Conservation (phyloP, 1,140 invertebrate species). For the Venustaconcha ellipsiformis region DNA sequence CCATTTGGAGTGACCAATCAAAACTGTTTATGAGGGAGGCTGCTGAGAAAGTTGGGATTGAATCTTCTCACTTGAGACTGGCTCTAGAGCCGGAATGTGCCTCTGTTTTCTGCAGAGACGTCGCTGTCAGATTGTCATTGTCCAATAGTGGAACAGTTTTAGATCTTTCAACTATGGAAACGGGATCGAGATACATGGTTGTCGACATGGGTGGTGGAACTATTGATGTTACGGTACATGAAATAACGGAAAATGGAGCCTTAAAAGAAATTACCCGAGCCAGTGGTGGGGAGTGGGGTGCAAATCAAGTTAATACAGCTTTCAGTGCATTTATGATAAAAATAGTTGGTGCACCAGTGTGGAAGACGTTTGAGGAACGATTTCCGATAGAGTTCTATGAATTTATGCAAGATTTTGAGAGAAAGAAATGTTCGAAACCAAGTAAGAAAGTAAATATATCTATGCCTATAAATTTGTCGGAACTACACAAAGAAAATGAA, state of each 20-base stretch:
- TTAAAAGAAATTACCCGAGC: conserved; percentile 11
- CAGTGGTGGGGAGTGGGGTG: conserved; percentile 13
- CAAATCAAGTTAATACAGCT: conserved; percentile 2
- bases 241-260: neutral
- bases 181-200: conserved; percentile 9
- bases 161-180: conserved; percentile 1
- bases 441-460: neutral
- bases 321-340: conserved; percentile 7
- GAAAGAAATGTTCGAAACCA: conserved; percentile 20
- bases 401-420: conserved; percentile 11
- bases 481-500: conserved; percentile 12
- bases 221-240: conserved; percentile 8
- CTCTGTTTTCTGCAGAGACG: conserved; percentile 6
- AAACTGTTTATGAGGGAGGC: conserved; percentile 10
- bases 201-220: conserved; percentile 20
- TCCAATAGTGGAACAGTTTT: neutral
- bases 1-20: conserved; percentile 1
- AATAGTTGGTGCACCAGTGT: conserved; percentile 10
- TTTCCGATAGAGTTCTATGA: conserved; percentile 12
- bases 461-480: neutral
- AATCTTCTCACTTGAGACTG: neutral
- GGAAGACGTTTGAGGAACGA: neutral
- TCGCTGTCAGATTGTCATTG: neutral
- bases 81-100: conserved; percentile 20
- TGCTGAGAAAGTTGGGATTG: neutral